A percentile compares a stretch with the other conserved stretches of the same genome.
Evolutionary conservation across 2,888 invertebrate genomes (phyloP).

Genomic region (Stratiomys singularior): DNA sequence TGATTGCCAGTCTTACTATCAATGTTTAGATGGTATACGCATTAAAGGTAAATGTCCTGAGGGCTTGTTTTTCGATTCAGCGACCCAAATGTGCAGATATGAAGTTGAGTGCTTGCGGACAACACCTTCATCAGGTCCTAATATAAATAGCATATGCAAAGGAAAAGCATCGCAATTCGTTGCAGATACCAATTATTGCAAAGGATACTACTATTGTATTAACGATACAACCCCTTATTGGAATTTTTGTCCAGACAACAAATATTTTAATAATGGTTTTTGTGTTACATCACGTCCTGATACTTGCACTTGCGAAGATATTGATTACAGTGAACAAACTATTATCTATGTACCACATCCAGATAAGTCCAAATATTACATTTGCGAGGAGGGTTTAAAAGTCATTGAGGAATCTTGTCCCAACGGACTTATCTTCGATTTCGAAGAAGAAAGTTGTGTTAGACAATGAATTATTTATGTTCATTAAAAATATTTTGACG

Average conservation of each 20-base stretch:
- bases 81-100: too few species aligned
- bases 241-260: not conserved
- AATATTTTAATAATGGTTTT: not conserved
- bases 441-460: not conserved
- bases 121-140: too few species aligned
- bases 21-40: too few species aligned
- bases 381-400: not conserved
- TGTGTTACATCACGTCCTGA: not conserved
- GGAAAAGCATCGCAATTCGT: not conserved
- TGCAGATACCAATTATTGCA: not conserved
- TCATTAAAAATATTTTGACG: too few species aligned
- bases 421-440: not conserved
- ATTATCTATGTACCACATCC: not conserved
- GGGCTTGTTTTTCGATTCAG: too few species aligned
- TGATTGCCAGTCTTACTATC: too few species aligned
- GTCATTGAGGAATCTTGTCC: not conserved
- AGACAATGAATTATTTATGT: too few species aligned
- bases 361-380: not conserved
- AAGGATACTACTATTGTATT: not conserved
- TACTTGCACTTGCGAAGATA: not conserved
- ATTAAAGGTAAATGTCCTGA: too few species aligned
- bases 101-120: too few species aligned
- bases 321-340: not conserved
- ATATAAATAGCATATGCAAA: not conserved
- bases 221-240: not conserved